Evolutionary conservation across 2,113 vertebrate genomes (phyloP), one percentile per base, ranked within the genome.

Genomic region (Neodontobutis hainanensis): DNA sequence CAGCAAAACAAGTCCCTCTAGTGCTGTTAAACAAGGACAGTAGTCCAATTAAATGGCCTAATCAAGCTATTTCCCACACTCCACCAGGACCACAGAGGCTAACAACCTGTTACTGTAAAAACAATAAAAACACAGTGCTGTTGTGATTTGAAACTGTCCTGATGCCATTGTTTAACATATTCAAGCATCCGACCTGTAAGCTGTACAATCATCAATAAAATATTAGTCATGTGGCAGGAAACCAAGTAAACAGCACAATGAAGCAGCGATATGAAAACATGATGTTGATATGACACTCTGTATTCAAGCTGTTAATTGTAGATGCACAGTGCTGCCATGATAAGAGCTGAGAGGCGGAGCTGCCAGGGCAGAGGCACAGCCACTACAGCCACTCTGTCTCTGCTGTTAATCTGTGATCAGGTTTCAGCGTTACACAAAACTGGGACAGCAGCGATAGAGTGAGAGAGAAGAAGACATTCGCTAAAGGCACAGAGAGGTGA

Each of bases 391-490:
- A 7, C 50, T 75, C 68, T 56, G 59, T 81, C 72, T 64, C 65
- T 14, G 4, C 16, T 63, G 65, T 81, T 73, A 47, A 78, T 80
- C 78, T 80, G 64, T 67, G 57, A 77, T 68, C 73, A 76, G 77
- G 84, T 80, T 78, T 78, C 63, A 65, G 68, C 68, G 61, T 63
- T 52, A 70, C 46, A 56, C 9, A 2, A 69, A 87, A 83, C 56
- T 77, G 65, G 73, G 80, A 82, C 68, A 51, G 27, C 5, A 70
- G 15, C 52, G 35, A 68, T 45, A 74, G 50, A 66, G 61, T 55
- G 55, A 16, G 10, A 58, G 53, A 11, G 44, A 48, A 15, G 59
- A 63, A 62, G 59, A 59, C 1, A 4, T 43, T 47, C 47, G 61
- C 61, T 67, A n/a, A 58, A 75, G 34, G 43, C 52, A 35, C 44